Conservation (phyloP, 2,888 invertebrate genomes). For the Diachrysia chrysitis region DNA sequence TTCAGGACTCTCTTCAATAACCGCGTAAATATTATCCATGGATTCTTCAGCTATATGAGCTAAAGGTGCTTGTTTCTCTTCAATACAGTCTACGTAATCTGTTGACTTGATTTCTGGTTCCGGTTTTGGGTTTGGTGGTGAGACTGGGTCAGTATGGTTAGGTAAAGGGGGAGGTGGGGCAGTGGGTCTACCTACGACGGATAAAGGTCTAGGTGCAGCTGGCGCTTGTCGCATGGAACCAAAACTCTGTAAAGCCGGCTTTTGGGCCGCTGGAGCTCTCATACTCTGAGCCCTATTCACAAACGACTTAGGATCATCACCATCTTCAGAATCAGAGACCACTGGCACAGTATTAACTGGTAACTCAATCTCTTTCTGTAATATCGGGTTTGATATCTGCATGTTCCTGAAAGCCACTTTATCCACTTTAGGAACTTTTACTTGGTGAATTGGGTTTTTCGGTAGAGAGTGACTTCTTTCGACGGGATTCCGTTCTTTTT, state of each 20-base stretch:
- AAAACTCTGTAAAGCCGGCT: conserved; percentile 92
- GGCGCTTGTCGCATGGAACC: conserved; percentile 95
- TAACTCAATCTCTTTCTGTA: conserved; percentile 91
- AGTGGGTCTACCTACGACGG: conserved; percentile 93
- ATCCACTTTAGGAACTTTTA: conserved; percentile 91
- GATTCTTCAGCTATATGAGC: conserved; percentile 91
- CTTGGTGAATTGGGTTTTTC: conserved; percentile 87
- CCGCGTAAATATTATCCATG: conserved; percentile 95
- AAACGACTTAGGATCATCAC: conserved; percentile 88
- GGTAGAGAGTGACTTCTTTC: conserved; percentile 90
- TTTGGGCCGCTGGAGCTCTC: conserved; percentile 89
- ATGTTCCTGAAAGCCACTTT: conserved; percentile 92
- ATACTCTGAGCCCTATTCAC: conserved; percentile 95
- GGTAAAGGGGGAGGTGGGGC: conserved; percentile 94
- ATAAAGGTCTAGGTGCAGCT: conserved; percentile 92
- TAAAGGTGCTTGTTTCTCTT: conserved; percentile 90
- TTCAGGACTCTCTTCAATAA: conserved; percentile 94
- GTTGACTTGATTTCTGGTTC: conserved; percentile 75
- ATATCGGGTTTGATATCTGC: conserved; percentile 95
- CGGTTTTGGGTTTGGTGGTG: conserved; percentile 87
- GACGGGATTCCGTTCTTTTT: conserved; percentile 84
- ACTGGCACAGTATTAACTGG: conserved; percentile 90
- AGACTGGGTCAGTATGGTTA: conserved; percentile 81
- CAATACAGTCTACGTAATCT: conserved; percentile 95
- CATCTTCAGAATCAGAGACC: conserved; percentile 84